These are phyloP conservation scores for Mycalesis mineus DNA, from an alignment of 2,888 invertebrate species.

Conservation along the genomic window DNA sequence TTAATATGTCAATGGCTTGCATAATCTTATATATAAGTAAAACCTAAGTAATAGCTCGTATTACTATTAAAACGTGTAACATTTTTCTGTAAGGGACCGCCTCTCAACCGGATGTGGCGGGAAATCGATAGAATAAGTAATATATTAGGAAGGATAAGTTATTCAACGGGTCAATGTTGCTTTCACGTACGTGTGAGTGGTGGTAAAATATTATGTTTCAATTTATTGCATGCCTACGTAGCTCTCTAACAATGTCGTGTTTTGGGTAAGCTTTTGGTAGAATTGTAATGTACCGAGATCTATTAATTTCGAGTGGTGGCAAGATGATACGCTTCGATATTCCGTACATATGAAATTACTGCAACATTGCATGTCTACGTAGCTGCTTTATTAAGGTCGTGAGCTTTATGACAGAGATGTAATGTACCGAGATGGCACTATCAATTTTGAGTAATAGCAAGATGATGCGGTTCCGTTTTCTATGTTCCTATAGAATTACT, in stretches of 20 bases:
- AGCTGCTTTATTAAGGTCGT: too few relatives aligned
- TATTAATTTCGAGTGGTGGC: too few relatives aligned
- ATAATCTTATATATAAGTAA: background rate
- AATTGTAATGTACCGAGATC: background rate
- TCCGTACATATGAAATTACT: too few relatives aligned
- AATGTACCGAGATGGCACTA: too few relatives aligned
- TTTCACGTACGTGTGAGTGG: constrained; percentile 1
- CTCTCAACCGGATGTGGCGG: constrained; percentile 6
- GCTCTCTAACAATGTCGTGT: background rate
- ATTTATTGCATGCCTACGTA: background rate
- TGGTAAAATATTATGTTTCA: constrained; percentile 14
- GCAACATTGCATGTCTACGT: too few relatives aligned
- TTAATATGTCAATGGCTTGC: too few relatives aligned
- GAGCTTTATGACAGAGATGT: too few relatives aligned
- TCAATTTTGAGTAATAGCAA: too few relatives aligned
- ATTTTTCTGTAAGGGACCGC: background rate
- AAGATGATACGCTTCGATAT: too few relatives aligned
- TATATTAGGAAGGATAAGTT: constrained; percentile 17
- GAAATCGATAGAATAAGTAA: constrained; percentile 8
- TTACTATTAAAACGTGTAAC: background rate
- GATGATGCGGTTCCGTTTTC: too few relatives aligned
- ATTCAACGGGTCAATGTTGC: constrained; percentile 14
- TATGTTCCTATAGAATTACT: too few relatives aligned
- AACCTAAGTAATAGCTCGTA: background rate
- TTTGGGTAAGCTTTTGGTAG: background rate